These are phyloP conservation scores for Rhinolophus ferrumequinum DNA, from an alignment of 2,113 vertebrate species.

Conservation along the genomic window DNA sequence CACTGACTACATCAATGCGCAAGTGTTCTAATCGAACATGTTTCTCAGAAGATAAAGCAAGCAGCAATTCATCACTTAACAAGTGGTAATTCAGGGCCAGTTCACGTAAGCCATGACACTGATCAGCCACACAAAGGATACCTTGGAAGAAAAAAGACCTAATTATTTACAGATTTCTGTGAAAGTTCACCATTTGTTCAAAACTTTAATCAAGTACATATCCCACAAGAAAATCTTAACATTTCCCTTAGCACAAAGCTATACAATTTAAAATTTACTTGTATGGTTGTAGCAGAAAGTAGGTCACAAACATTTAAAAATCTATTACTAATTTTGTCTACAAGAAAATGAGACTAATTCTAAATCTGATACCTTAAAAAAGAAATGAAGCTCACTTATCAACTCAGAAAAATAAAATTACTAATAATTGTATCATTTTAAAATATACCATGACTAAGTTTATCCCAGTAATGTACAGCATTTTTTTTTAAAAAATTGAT, in stretches of 20 bases:
- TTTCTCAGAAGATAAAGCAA: conserved; percentile 96
- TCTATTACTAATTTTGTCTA: conserved; percentile 28
- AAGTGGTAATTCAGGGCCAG: conserved; percentile 96
- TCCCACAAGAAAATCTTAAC: conserved; percentile 2
- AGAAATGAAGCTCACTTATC: conserved; percentile 17
- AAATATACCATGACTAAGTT: not conserved
- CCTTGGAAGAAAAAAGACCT: conserved; percentile 80
- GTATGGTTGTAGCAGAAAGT: not conserved
- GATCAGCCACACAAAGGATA: conserved; percentile 93
- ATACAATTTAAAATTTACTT: conserved; percentile 13
- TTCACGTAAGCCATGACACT: conserved; percentile 96
- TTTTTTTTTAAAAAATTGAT: not conserved
- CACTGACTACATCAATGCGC: conserved; percentile 97
- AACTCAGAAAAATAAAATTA: conserved; percentile 13
- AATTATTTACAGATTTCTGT: conserved; percentile 41
- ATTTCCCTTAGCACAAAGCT: not conserved
- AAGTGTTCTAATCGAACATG: conserved; percentile 97
- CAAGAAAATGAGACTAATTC: conserved; percentile 29
- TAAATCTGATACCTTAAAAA: not conserved
- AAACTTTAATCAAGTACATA: conserved; percentile 14
- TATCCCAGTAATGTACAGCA: not conserved
- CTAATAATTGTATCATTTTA: not conserved
- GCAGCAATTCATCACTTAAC: conserved; percentile 95
- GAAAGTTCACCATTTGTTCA: not conserved
- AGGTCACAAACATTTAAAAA: conserved; percentile 16